phyloP scores from a whole-genome alignment of 2,113 vertebrate genomes.

The Megaleporinus macrocephalus region DNA sequence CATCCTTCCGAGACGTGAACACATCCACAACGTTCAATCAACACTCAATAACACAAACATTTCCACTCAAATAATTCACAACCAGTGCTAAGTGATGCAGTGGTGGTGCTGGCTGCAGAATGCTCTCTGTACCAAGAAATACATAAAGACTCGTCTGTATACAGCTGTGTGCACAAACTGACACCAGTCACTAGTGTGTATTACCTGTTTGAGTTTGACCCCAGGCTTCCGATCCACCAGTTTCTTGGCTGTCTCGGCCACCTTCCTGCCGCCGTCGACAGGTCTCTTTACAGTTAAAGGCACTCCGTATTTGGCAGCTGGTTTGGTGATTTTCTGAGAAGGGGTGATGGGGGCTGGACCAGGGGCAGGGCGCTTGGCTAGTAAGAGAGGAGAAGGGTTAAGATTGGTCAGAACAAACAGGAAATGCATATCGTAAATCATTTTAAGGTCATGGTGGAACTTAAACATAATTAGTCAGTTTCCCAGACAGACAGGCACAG shows the following conservation, averaged over 20 bases:
- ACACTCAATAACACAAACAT: neutral
- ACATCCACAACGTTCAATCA: slow-evolving; percentile 14
- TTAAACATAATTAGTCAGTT: no score
- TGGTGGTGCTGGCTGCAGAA: neutral
- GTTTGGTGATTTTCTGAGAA: slow-evolving; percentile 93
- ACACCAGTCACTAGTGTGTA: slow-evolving; percentile 14
- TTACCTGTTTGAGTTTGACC: slow-evolving; percentile 84
- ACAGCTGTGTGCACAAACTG: neutral
- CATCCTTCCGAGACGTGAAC: neutral
- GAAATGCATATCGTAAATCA: no score
- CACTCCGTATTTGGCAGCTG: slow-evolving; percentile 96
- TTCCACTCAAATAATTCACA: neutral
- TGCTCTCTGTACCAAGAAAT: neutral
- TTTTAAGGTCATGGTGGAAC: no score
- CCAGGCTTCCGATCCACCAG: slow-evolving; percentile 81
- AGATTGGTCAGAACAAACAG: neutral
- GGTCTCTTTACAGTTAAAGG: slow-evolving; percentile 87
- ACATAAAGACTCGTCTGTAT: neutral
- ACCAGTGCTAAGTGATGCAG: neutral
- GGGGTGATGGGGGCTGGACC: slow-evolving; percentile 75
- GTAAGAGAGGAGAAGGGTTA: neutral
- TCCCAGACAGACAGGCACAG: no score
- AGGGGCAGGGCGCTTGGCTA: slow-evolving; percentile 85
- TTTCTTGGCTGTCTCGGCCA: slow-evolving; percentile 78
- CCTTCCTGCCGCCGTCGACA: slow-evolving; percentile 75